phyloP scores from a whole-genome alignment of 2,113 vertebrate genomes.

The Oryctolagus cuniculus region mOryCun1.1 NC_091441.1:121434501-121435000 shows the following conservation, averaged over 20 bases:
- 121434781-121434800: not conserved
- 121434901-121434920: not conserved
- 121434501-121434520: not conserved
- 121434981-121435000: not conserved
- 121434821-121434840: not conserved
- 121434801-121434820: not conserved
- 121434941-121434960: not conserved
- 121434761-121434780: not conserved
- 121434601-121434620: constrained; percentile 30
- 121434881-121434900: not conserved
- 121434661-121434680: not conserved
- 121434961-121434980: not conserved
- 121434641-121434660: not conserved
- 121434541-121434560: constrained; percentile 13
- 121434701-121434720: not conserved
- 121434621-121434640: not conserved
- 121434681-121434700: not conserved
- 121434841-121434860: not conserved
- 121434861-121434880: not conserved
- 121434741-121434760: too few species aligned
- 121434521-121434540: not conserved
- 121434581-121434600: not conserved
- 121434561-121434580: not conserved
- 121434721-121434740: not conserved
- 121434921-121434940: not conserved